These are phyloP conservation scores for Selene dorsalis DNA, from an alignment of 2,797 vertebrate species.

Conservation along the genomic window DNA sequence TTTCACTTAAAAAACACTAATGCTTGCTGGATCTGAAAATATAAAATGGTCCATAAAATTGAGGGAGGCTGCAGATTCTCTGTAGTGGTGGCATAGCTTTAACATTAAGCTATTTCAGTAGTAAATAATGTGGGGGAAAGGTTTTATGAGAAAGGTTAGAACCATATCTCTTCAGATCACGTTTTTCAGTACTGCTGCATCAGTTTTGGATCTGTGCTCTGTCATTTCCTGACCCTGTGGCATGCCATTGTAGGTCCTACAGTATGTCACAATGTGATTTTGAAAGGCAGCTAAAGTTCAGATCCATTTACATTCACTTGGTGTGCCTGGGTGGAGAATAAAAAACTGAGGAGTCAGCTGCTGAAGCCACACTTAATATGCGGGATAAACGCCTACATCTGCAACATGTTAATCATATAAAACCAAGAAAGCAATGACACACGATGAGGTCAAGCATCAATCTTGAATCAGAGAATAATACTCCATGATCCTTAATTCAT, in stretches of 20 bases:
- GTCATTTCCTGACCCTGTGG: constrained; percentile 7
- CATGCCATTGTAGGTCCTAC: constrained; percentile 18
- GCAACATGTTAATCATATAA: constrained; percentile 80
- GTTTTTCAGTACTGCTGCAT: not conserved
- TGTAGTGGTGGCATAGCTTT: not conserved
- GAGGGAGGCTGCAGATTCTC: not conserved
- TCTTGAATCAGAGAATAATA: constrained; percentile 54
- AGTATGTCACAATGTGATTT: constrained; percentile 54
- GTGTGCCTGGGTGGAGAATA: constrained; percentile 45
- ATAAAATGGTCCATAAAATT: not conserved
- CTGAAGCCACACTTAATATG: constrained; percentile 65
- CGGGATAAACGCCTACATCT: constrained; percentile 72
- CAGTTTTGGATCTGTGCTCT: not conserved
- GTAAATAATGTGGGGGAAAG: not conserved
- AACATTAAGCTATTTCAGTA: not conserved
- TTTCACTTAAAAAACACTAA: not conserved
- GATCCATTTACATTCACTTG: constrained; percentile 75
- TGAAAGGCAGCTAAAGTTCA: constrained; percentile 65
- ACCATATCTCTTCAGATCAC: not conserved
- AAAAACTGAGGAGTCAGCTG: constrained; percentile 79
- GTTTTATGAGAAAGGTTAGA: constrained; percentile 1
- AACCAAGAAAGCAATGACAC: constrained; percentile 68
- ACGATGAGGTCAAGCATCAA: constrained; percentile 64
- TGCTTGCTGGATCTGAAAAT: not conserved
- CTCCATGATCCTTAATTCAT: constrained; percentile 63